Percentiles rank a stretch among this genome's conserved stretches.
Conservation (phyloP, 2,113 vertebrate genomes). For the Empidonax traillii region DNA sequence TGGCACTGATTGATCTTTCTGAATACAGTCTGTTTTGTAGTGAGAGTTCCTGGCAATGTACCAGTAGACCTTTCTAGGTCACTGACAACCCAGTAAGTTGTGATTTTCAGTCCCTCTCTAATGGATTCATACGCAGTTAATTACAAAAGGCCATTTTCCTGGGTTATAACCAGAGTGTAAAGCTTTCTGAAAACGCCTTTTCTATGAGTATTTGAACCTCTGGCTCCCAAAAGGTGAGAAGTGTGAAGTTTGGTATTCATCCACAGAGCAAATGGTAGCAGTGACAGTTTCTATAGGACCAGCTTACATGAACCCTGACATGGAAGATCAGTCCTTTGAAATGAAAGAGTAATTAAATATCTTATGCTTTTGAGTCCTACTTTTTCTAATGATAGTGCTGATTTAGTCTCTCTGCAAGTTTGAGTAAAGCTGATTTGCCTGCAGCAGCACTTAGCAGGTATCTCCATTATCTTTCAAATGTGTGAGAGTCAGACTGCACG, state of each 20-base stretch:
- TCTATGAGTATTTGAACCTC: background rate
- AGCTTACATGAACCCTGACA: background rate
- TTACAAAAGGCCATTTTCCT: background rate
- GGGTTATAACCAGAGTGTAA: background rate
- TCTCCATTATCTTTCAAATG: background rate
- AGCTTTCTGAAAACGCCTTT: slow-evolving; percentile 4
- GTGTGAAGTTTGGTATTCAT: background rate
- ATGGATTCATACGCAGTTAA: background rate
- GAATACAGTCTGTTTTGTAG: background rate
- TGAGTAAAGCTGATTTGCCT: background rate
- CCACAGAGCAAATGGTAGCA: background rate
- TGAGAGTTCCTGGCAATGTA: background rate
- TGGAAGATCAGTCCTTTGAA: background rate
- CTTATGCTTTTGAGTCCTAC: background rate
- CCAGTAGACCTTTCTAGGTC: background rate
- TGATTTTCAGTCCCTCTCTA: background rate
- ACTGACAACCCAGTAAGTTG: background rate
- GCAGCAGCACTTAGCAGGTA: background rate
- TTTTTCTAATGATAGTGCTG: background rate
- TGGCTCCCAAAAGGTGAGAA: background rate
- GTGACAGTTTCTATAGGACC: background rate
- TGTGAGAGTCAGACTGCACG: background rate
- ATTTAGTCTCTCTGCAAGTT: background rate
- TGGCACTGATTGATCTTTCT: background rate
- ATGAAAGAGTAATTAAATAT: slow-evolving; percentile 18